phyloP scores from a whole-genome alignment of 2,113 vertebrate species.

The Capreolus pygargus region DNA sequence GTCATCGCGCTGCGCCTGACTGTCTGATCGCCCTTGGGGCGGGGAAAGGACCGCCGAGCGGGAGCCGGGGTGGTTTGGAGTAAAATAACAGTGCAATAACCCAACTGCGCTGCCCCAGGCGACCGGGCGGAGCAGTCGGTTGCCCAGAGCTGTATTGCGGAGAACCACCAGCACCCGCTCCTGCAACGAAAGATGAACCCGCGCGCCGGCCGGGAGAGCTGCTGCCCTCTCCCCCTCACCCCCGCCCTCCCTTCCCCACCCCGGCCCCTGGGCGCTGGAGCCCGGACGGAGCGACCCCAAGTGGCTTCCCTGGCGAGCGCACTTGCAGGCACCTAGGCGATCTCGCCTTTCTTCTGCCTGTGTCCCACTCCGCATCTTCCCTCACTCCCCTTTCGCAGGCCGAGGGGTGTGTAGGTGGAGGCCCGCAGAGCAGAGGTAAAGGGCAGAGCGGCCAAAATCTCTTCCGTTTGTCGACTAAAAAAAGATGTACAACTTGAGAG shows the following conservation, averaged over 20 bases:
- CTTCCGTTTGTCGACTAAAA: not conserved
- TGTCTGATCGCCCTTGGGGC: too few relatives aligned
- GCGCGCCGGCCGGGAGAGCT: fast-evolving
- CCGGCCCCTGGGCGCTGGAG: not conserved
- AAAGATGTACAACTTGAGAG: not conserved
- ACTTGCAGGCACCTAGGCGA: not conserved
- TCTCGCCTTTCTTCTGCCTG: not conserved
- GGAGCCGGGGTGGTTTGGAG: not conserved
- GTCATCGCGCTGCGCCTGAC: not conserved
- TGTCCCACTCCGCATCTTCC: not conserved
- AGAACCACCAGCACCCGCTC: not conserved
- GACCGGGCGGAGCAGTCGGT: not conserved
- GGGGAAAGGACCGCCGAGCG: fast-evolving
- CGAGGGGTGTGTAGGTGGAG: not conserved
- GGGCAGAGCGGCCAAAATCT: not conserved
- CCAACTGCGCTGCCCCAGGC: not conserved
- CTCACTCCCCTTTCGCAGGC: not conserved
- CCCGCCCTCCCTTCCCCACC: not conserved
- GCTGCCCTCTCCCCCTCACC: too few relatives aligned
- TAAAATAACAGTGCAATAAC: too few relatives aligned
- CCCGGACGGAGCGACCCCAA: not conserved
- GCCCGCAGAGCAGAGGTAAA: not conserved
- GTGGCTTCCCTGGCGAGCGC: not conserved
- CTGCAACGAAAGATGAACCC: not conserved
- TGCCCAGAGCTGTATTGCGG: not conserved